A percentile compares a stretch with the other conserved stretches of the same genome.
Evolutionary conservation across 2,113 vertebrate genomes (phyloP).

Genomic region (Poeciliopsis prolifica): DNA sequence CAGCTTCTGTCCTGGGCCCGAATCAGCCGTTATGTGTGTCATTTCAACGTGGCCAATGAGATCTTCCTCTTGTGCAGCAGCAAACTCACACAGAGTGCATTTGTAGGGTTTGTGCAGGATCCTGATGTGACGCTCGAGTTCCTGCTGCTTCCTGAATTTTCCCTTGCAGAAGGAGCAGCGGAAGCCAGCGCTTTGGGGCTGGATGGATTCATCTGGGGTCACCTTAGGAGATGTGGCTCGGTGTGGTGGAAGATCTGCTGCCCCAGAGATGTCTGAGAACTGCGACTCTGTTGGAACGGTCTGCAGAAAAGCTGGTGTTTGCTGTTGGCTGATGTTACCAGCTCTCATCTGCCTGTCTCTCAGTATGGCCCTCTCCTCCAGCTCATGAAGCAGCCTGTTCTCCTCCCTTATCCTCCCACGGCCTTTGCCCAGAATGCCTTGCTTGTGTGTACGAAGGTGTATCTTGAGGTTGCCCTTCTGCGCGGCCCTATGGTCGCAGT

Average conservation of each 20-base stretch:
- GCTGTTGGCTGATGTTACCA: slow-evolving; percentile 73
- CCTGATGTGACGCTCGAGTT: slow-evolving; percentile 95
- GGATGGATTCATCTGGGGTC: slow-evolving; percentile 82
- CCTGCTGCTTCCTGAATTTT: slow-evolving; percentile 97
- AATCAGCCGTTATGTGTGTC: slow-evolving; percentile 93
- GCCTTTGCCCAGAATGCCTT: slow-evolving; percentile 96
- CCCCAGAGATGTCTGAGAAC: slow-evolving; percentile 76
- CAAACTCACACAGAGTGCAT: slow-evolving; percentile 97
- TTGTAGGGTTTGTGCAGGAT: slow-evolving; percentile 99
- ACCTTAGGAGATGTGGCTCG: slow-evolving; percentile 85
- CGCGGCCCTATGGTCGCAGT: slow-evolving; percentile 97
- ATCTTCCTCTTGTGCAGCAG: slow-evolving; percentile 95
- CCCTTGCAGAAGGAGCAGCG: slow-evolving; percentile 98
- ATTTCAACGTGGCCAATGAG: slow-evolving; percentile 96
- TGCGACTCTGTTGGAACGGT: slow-evolving; percentile 52
- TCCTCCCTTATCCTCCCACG: slow-evolving; percentile 95
- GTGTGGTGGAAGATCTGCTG: slow-evolving; percentile 80
- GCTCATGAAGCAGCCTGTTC: slow-evolving; percentile 93
- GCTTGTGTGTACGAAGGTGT: slow-evolving; percentile 97
- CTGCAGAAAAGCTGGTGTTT: slow-evolving; percentile 68
- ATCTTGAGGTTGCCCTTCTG: slow-evolving; percentile 99
- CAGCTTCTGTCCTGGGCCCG: slow-evolving; percentile 86
- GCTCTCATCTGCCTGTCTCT: slow-evolving; percentile 93
- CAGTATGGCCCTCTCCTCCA: slow-evolving; percentile 95
- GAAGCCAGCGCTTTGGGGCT: slow-evolving; percentile 84